phyloP scores from a whole-genome alignment of 2,888 invertebrate species.

The Melanophora roralis region DNA sequence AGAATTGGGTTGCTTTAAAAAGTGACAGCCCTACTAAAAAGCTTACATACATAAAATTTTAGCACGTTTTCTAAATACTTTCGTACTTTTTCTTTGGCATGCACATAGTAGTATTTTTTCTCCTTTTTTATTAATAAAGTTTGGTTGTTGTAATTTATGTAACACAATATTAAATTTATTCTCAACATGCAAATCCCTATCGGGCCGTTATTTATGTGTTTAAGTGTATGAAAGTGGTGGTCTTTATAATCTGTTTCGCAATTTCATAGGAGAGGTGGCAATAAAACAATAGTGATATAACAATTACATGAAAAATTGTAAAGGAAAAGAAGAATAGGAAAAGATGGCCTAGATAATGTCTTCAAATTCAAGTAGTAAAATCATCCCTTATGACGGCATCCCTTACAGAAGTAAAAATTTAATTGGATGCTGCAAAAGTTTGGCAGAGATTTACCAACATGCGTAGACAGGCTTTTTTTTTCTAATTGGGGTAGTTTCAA shows the following conservation, averaged over 20 bases:
- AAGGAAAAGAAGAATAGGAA: not conserved
- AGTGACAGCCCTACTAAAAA: no score
- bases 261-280: not conserved
- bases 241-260: no score
- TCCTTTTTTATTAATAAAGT: conserved; percentile 8
- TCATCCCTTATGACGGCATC: conserved; percentile 36
- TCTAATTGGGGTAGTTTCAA: no score
- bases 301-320: not conserved
- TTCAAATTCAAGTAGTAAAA: not conserved
- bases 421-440: conserved; percentile 28
- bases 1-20: no score
- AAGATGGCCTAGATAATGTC: not conserved
- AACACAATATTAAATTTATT: conserved; percentile 46
- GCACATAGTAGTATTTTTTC: not conserved
- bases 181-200: conserved; percentile 54
- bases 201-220: not conserved
- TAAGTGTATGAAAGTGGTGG: not conserved
- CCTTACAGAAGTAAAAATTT: not conserved
- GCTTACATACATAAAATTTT: no score
- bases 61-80: conserved; percentile 23
- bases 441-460: not conserved
- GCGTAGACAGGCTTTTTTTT: no score
- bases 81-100: not conserved
- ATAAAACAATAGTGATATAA: not conserved
- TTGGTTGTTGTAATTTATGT: conserved; percentile 29